A percentile compares a stretch with the other conserved stretches of the same genome.
Conservation (phyloP, 2,888 invertebrate genomes). For the Agrotis clavis region DNA sequence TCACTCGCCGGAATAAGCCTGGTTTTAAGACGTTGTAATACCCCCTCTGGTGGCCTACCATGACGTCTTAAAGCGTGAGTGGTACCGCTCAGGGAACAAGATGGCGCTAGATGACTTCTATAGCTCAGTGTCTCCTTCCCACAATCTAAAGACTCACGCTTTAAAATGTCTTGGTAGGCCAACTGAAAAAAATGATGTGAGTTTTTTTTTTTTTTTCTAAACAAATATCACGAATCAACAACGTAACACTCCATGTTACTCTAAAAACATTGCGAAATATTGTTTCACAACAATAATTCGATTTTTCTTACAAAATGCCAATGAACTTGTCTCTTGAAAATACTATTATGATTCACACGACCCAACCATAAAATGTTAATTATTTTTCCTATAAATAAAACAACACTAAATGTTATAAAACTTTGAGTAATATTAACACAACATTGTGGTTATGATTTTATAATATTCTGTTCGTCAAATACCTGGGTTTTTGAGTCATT, state of each 20-base stretch:
- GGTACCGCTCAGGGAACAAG: no score
- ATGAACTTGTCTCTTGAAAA: neutral
- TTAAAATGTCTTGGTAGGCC: no score
- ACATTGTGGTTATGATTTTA: constrained; percentile 24
- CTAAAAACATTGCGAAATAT: neutral
- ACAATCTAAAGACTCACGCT: no score
- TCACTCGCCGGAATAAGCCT: no score
- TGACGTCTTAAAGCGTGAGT: no score
- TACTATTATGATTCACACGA: neutral
- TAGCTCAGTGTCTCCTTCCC: no score
- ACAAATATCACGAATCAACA: neutral
- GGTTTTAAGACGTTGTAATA: no score
- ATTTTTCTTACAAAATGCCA: neutral
- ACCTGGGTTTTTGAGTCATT: neutral
- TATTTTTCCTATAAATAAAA: neutral
- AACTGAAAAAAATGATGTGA: no score
- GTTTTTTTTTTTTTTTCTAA: no score
- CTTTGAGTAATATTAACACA: neutral
- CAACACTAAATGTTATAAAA: neutral
- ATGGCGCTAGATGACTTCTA: no score
- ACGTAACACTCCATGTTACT: neutral
- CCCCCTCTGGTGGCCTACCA: no score
- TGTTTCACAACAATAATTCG: neutral
- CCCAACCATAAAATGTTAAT: no score
- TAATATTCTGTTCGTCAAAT: neutral